Conservation (phyloP, 2,888 invertebrate species). For the Bibio marci region DNA sequence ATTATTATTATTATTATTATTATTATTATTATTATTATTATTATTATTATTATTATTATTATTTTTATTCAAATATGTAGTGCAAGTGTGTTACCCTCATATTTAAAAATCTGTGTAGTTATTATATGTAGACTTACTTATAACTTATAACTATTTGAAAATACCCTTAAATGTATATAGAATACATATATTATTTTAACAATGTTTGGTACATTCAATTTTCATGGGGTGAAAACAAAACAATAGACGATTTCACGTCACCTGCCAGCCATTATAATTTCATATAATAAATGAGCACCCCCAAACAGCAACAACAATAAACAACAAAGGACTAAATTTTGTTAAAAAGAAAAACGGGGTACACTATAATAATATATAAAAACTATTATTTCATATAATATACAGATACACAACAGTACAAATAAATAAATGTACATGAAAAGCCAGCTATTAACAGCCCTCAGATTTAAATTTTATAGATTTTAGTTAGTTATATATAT, state of each 20-base stretch:
- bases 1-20: too few relatives aligned
- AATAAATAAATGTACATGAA: conserved; percentile 3
- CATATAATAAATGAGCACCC: conserved; percentile 6
- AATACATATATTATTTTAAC: conserved; percentile 9
- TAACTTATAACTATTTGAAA: too few relatives aligned
- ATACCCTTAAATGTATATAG: too few relatives aligned
- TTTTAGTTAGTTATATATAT: too few relatives aligned
- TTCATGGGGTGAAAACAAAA: conserved; percentile 26
- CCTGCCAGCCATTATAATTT: conserved; percentile 21
- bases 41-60: conserved; percentile 6
- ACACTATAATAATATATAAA: too few relatives aligned
- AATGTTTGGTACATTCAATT: conserved; percentile 17
- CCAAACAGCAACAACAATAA: not conserved
- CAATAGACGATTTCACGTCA: conserved; percentile 31
- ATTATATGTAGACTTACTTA: too few relatives aligned
- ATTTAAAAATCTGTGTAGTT: too few relatives aligned
- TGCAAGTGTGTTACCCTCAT: too few relatives aligned
- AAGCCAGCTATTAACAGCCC: conserved; percentile 6
- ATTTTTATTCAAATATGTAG: not conserved
- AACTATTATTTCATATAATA: too few relatives aligned
- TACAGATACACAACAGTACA: too few relatives aligned
- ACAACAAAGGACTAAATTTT: too few relatives aligned
- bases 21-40: conserved; percentile 6
- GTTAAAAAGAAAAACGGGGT: too few relatives aligned
- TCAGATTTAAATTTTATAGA: not conserved